These are phyloP conservation scores for Clarias macrocephalus DNA, from an alignment of 2,113 vertebrate species.

Conservation along the genomic window DNA sequence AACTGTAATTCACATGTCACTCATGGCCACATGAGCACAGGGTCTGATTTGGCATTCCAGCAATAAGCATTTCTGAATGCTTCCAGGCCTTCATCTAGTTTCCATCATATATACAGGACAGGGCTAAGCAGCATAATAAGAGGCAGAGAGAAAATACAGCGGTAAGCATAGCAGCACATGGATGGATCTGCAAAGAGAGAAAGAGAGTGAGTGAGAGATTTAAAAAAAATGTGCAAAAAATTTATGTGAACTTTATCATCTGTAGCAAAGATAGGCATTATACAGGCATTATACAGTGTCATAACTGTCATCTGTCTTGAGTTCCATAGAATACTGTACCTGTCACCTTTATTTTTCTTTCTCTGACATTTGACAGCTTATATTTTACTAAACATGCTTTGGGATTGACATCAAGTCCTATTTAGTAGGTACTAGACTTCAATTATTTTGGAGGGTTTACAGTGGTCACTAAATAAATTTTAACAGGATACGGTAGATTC, in stretches of 20 bases:
- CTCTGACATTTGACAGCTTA: neutral
- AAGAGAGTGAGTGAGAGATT: neutral
- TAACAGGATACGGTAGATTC: neutral
- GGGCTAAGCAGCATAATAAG: slow-evolving; percentile 4
- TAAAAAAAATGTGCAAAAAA: slow-evolving; percentile 22
- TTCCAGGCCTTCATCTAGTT: slow-evolving; percentile 69
- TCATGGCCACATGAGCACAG: slow-evolving; percentile 61
- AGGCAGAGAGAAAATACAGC: neutral
- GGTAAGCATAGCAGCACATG: neutral
- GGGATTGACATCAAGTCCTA: too few relatives aligned
- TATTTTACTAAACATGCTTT: neutral
- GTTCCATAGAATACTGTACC: neutral
- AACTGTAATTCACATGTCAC: slow-evolving; percentile 81
- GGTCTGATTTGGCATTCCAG: slow-evolving; percentile 54
- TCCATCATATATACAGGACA: slow-evolving; percentile 16
- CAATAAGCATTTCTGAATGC: slow-evolving; percentile 64
- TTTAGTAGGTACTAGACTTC: neutral
- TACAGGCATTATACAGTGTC: neutral
- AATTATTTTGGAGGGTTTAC: neutral
- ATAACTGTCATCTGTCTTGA: neutral
- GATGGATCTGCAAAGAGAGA: neutral
- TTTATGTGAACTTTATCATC: slow-evolving; percentile 20
- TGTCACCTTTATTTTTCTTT: neutral
- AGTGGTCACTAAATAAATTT: neutral
- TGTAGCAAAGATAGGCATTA: neutral